Base-by-base conservation (phyloP, 2,888 invertebrate genomes). In the Lysandra bellargus region DNA sequence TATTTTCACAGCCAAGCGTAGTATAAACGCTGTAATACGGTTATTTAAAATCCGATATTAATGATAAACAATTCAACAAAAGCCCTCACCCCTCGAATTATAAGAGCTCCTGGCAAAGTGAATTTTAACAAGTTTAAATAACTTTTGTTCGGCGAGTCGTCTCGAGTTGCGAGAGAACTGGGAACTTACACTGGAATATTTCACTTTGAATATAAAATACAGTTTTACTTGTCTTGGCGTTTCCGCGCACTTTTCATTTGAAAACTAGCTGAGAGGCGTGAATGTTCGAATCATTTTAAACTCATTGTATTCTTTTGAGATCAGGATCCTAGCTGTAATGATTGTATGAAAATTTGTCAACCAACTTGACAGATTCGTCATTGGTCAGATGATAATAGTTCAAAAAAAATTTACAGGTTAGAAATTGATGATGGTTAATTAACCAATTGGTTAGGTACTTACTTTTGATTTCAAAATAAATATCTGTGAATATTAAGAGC, bases 121-220 rank as follows among this genome's bases (percentile, higher is more conserved):
- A 75, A 75, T 75, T 75, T 75, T 75, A 75, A 75, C 49, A 75
- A 75, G 44, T 75, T 75, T 75, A 75, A 75, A 75, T 75, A 75
- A 75, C 44, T 44, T 69, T 69, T 69, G 69, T 69, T 69, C 69
- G 33, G 69, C 69, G 69, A 33, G 33, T 33, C 69, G 69, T 69
- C 69, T 69, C 69, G 69, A 69, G 69, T 69, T 69, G 14, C 69
- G 33, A 30, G 33, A 12, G 33, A 69, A 69, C 69, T 69, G 4
- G 69, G 33, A 37, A 69, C 14, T 69, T 69, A 69, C 69, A 69
- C 33, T 33, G 69, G 69, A 37, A 69, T 69, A 69, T 69, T 69
- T 69, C 69, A 69, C 69, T 69, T 69, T 69, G 69, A 69, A 69
- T 69, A 69, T 69, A 69, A 69, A 69, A 69, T 37, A 33, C 69